These are phyloP conservation scores for Orussus abietinus DNA, from an alignment of 1,140 invertebrate genomes.

Conservation along the genomic window DNA sequence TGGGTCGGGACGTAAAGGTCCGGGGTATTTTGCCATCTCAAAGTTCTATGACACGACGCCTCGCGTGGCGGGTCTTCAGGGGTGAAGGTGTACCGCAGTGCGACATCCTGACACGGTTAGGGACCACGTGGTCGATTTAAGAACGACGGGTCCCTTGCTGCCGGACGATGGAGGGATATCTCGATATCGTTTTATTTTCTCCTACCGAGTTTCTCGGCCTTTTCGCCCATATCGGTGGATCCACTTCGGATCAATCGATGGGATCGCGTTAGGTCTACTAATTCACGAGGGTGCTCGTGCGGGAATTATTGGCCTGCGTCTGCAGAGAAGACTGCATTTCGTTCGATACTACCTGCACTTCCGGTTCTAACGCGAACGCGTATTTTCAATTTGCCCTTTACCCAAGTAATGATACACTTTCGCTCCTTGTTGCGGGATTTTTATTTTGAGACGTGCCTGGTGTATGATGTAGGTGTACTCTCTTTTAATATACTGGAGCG, in stretches of 20 bases:
- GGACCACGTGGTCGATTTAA: no score
- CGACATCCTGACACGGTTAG: not conserved
- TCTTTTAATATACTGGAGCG: not conserved
- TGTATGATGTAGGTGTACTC: not conserved
- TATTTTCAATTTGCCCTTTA: no score
- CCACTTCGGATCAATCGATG: not conserved
- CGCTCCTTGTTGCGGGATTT: not conserved
- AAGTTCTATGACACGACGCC: not conserved
- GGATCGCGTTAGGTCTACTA: not conserved
- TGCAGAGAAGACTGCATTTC: slow-evolving; percentile 1
- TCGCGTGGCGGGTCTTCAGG: not conserved
- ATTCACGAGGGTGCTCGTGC: not conserved
- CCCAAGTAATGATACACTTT: not conserved
- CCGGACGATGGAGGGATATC: not conserved
- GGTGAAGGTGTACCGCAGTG: not conserved
- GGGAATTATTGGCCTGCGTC: not conserved
- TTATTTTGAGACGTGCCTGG: not conserved
- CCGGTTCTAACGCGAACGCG: no score
- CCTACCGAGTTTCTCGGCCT: not conserved
- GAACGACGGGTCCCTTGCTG: no score
- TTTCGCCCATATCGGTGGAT: not conserved
- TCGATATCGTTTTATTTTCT: not conserved
- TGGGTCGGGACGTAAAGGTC: no score
- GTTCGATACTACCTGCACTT: slow-evolving; percentile 1
- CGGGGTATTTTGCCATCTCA: not conserved